A percentile compares a stretch with the other conserved stretches of the same genome.
phyloP scores from a whole-genome alignment of 2,888 invertebrate genomes.

The Merodon equestris region DNA sequence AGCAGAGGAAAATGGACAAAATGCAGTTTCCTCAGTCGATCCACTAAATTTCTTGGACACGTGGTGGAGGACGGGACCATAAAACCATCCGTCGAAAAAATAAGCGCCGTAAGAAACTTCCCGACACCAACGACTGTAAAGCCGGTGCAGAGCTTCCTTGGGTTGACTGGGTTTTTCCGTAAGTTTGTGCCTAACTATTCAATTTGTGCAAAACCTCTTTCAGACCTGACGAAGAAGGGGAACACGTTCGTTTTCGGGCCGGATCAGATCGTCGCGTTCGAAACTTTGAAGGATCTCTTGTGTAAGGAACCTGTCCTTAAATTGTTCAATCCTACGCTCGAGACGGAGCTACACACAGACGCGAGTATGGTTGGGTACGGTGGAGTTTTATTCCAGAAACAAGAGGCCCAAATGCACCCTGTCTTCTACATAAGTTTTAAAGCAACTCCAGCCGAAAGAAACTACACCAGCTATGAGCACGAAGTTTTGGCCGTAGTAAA shows the following conservation, averaged over 20 bases:
- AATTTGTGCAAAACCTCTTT: conserved; percentile 22
- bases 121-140: conserved; percentile 22
- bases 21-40: neutral
- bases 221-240: conserved; percentile 20
- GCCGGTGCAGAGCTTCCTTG: conserved; percentile 19
- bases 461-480: conserved; percentile 73
- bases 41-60: conserved; percentile 5
- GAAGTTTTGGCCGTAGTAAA: conserved; percentile 72
- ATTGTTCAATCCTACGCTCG: conserved; percentile 68
- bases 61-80: conserved; percentile 5
- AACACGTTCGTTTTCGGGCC: conserved; percentile 40
- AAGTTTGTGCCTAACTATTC: conserved; percentile 32
- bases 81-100: neutral
- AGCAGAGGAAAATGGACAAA: conserved; percentile 1
- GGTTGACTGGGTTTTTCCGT: conserved; percentile 25
- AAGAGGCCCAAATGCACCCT: conserved; percentile 66
- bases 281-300: conserved; percentile 20
- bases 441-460: conserved; percentile 13
- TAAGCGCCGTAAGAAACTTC: conserved; percentile 3
- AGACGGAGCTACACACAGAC: conserved; percentile 56
- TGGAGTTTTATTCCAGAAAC: conserved; percentile 69
- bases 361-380: conserved; percentile 68
- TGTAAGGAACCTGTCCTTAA: conserved; percentile 68
- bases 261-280: conserved; percentile 70
- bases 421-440: conserved; percentile 68